phyloP scores from a whole-genome alignment of 2,888 invertebrate genomes.

The Caenorhabditis doughertyi region DNA sequence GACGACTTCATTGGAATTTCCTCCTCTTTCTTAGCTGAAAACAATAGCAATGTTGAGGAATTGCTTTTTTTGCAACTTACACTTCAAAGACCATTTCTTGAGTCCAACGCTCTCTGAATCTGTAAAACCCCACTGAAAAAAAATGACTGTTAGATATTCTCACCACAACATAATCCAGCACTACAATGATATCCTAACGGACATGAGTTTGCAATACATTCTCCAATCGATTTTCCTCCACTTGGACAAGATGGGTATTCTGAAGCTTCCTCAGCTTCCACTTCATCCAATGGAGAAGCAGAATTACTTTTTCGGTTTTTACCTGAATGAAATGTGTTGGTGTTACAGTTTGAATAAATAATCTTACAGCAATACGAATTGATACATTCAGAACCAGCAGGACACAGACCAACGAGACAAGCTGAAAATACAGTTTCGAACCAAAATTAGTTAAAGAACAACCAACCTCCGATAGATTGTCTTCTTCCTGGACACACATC shows the following conservation, averaged over 20 bases:
- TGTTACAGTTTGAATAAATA: background rate
- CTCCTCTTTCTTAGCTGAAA: conserved; percentile 59
- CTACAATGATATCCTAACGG: conserved; percentile 74
- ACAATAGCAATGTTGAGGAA: background rate
- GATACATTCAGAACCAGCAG: conserved; percentile 75
- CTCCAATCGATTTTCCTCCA: conserved; percentile 69
- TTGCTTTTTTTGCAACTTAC: conserved; percentile 21
- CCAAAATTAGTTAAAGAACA: background rate
- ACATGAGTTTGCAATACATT: conserved; percentile 73
- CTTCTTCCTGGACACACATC: conserved; percentile 73
- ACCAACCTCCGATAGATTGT: conserved; percentile 72
- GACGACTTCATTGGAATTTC: conserved; percentile 61
- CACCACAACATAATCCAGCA: conserved; percentile 75
- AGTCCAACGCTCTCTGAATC: conserved; percentile 3
- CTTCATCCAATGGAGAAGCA: conserved; percentile 33
- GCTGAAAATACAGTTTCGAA: conserved; percentile 61
- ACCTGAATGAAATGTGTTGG: conserved; percentile 25
- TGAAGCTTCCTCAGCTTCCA: conserved; percentile 49
- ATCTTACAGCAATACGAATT: conserved; percentile 74
- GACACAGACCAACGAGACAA: conserved; percentile 76
- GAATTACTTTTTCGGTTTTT: conserved; percentile 50
- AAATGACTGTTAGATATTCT: conserved; percentile 18
- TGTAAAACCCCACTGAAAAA: conserved; percentile 11
- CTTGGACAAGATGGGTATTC: conserved; percentile 56
- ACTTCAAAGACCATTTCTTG: conserved; percentile 54